Conservation (phyloP, 2,113 vertebrate species). For the Redunca redunca region DNA sequence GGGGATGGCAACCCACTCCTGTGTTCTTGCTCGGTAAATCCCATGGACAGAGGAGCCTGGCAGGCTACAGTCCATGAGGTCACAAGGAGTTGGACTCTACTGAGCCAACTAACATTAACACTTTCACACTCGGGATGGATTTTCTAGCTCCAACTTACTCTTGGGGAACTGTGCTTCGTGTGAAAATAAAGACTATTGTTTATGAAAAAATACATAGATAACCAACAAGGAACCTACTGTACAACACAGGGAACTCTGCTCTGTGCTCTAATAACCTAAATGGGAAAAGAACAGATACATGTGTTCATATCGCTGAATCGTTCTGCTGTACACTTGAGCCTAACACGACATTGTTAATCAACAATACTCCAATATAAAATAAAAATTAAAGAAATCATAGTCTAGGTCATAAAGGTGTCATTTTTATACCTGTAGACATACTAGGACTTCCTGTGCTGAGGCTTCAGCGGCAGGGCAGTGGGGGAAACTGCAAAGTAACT, state of each 20-base stretch:
- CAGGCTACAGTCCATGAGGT: background rate
- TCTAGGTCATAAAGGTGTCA: background rate
- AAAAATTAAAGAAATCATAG: background rate
- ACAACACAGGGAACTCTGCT: background rate
- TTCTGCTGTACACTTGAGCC: background rate
- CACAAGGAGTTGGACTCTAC: background rate
- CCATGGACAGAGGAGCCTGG: background rate
- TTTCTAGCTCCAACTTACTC: background rate
- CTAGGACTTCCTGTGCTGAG: background rate
- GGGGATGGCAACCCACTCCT: background rate
- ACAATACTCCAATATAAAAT: background rate
- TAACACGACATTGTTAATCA: background rate
- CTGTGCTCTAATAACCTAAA: background rate
- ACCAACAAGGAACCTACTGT: background rate
- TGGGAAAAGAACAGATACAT: background rate
- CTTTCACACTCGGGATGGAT: background rate
- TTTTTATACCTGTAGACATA: background rate
- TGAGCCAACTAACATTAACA: background rate
- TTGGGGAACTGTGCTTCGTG: background rate
- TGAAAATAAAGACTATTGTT: background rate
- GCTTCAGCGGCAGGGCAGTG: background rate
- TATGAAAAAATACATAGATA: background rate
- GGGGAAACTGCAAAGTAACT: background rate
- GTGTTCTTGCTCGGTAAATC: background rate
- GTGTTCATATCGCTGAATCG: background rate